Base-by-base conservation (phyloP, 2,113 vertebrate species). In the Rhizomys pruinosus region DNA sequence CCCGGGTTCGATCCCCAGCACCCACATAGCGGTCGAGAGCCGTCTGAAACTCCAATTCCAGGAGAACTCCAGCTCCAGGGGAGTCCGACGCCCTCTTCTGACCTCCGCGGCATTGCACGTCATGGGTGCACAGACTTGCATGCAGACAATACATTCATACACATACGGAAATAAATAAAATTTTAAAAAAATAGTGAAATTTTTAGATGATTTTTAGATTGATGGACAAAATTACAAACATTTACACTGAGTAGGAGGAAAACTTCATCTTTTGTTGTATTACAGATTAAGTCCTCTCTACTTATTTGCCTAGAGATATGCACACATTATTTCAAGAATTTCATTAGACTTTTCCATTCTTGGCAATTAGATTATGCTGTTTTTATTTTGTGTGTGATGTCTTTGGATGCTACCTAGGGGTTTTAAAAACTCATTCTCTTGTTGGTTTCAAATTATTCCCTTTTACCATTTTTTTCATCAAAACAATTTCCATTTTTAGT, bases 401-500 rank as follows among this genome's bases (percentile, higher is more conserved):
- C 1, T 3, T 86, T 91, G 82, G 47, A 79, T 57, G 20, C 4
- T 71, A 72, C 44, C 55, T 80, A 37, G 8, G 78, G 42, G 13
- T 69, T 76, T 72, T 79, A 61, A 6, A 27, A 81, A 88, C 47
- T 92, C 37, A 91, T 79, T 84, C 13, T 7, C 64, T 89, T 63
- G 19, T 72, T 89, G 29, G 37, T 89, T 78, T 85, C 82, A 88
- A 92, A 94, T 74, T 11, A 88, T 90, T 86, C 93, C 47, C 81
- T 78, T 93, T 92, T 37, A 84, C 22, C 15, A 88, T 61, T 52
- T 94, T n/a, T 82, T 61, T 59, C 87, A 89, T 88, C 34, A 76
- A 76, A 93, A 88, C 37, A 86, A 94, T 77, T 89, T 89, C 84
- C 76, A 76, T 77, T 91, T 93, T 94, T 61, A 86, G 52, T 64